phyloP scores from a whole-genome alignment of 2,113 vertebrate species.

The Cercopithecus mona region DNA sequence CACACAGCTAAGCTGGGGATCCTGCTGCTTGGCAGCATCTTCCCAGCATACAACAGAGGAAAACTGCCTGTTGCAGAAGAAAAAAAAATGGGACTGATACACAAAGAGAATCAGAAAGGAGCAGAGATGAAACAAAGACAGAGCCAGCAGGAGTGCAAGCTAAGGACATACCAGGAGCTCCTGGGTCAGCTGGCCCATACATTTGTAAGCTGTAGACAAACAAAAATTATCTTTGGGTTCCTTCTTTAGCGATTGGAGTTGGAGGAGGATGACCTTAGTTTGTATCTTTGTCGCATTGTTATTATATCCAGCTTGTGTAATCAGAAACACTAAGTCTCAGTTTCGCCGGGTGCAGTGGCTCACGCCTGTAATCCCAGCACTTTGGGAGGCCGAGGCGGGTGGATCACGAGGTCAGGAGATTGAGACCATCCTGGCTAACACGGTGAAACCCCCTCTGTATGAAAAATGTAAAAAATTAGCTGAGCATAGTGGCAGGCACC shows the following conservation, averaged over 20 bases:
- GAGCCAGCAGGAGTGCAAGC: background rate
- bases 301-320: background rate
- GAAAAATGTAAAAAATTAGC: too few relatives aligned
- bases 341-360: background rate
- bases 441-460: too few relatives aligned
- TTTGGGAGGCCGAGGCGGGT: too few relatives aligned
- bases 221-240: background rate
- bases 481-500: too few relatives aligned
- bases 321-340: background rate
- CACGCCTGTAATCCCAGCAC: too few relatives aligned
- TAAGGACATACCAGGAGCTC: background rate
- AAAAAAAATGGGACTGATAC: background rate
- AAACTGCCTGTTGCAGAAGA: background rate
- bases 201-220: background rate
- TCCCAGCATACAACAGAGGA: background rate
- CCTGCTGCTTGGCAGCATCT: background rate
- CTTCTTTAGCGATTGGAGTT: background rate
- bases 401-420: too few relatives aligned
- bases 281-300: background rate
- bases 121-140: background rate
- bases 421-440: too few relatives aligned
- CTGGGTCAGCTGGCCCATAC: background rate
- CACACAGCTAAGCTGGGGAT: rapidly evolving
- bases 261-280: background rate
- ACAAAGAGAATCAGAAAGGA: background rate